A percentile compares a stretch with the other conserved stretches of the same genome.
Conservation (phyloP, 2,113 vertebrate genomes). For the Nesospiza acunhae region DNA sequence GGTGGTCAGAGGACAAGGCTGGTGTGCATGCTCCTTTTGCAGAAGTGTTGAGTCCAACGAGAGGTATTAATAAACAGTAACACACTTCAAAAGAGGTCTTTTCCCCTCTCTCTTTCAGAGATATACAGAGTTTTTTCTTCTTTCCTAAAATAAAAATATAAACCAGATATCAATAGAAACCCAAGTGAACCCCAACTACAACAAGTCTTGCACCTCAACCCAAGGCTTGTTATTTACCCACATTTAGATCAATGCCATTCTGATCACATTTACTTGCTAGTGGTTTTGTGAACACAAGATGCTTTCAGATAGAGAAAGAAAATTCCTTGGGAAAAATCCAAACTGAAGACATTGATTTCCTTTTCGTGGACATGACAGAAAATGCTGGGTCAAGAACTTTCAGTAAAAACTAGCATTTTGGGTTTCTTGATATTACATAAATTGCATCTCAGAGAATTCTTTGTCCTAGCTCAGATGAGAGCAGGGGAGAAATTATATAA, state of each 20-base stretch:
- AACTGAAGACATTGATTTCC: background rate
- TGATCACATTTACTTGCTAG: background rate
- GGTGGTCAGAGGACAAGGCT: background rate
- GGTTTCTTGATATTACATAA: background rate
- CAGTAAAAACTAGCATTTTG: conserved; percentile 10
- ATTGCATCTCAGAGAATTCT: conserved; percentile 3
- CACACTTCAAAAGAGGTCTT: background rate
- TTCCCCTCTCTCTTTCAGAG: background rate
- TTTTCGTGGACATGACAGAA: background rate
- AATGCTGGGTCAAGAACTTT: background rate
- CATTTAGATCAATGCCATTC: background rate
- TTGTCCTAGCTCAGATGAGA: background rate
- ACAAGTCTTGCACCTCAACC: background rate
- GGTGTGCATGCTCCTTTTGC: background rate
- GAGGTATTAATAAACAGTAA: background rate
- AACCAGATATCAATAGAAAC: conserved; percentile 10
- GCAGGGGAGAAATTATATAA: background rate
- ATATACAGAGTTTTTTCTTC: background rate
- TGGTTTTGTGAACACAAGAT: conserved; percentile 21
- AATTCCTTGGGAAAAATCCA: background rate
- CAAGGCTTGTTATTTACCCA: conserved; percentile 16
- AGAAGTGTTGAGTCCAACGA: background rate
- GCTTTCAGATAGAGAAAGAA: conserved; percentile 15
- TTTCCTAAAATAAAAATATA: background rate
- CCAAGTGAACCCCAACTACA: background rate